A percentile compares a stretch with the other conserved stretches of the same genome.
These are phyloP conservation scores for Zoroaster sp. DNA, from an alignment of 53 echinoderm and acorn worm species.

Conservation along the genomic window DNA sequence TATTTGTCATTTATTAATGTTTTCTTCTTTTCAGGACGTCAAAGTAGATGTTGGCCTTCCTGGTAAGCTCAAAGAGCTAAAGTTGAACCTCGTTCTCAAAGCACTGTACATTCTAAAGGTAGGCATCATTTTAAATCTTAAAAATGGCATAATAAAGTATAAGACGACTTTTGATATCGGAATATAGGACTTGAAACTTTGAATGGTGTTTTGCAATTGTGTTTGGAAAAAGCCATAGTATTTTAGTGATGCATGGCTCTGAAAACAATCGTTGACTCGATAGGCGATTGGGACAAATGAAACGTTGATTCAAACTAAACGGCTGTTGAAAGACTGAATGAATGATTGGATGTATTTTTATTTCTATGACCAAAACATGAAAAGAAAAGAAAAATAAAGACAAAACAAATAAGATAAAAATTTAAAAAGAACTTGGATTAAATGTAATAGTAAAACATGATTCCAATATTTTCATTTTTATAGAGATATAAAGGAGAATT, in stretches of 20 bases:
- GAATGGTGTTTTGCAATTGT: background rate
- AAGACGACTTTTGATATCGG: too few relatives aligned
- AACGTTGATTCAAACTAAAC: too few relatives aligned
- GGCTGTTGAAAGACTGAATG: too few relatives aligned
- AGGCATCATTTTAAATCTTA: background rate
- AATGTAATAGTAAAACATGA: background rate
- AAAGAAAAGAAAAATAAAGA: too few relatives aligned
- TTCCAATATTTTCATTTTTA: background rate
- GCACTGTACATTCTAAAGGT: slow-evolving; percentile 36
- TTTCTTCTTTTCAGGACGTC: background rate
- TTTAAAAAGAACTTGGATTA: too few relatives aligned
- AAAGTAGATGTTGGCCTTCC: background rate
- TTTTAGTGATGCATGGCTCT: background rate
- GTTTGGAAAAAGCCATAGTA: background rate
- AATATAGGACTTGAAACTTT: background rate
- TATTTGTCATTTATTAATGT: too few relatives aligned
- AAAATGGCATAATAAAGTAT: too few relatives aligned
- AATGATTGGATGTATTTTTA: too few relatives aligned
- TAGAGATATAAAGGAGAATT: slow-evolving; percentile 4
- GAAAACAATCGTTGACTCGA: too few relatives aligned
- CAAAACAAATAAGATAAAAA: background rate
- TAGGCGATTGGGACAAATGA: too few relatives aligned
- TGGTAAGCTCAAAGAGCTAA: background rate
- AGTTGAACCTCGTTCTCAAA: slow-evolving; percentile 13
- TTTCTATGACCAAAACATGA: too few relatives aligned